These are phyloP conservation scores for Pipa parva DNA, from an alignment of 2,113 vertebrate species.

Conservation along the genomic window DNA sequence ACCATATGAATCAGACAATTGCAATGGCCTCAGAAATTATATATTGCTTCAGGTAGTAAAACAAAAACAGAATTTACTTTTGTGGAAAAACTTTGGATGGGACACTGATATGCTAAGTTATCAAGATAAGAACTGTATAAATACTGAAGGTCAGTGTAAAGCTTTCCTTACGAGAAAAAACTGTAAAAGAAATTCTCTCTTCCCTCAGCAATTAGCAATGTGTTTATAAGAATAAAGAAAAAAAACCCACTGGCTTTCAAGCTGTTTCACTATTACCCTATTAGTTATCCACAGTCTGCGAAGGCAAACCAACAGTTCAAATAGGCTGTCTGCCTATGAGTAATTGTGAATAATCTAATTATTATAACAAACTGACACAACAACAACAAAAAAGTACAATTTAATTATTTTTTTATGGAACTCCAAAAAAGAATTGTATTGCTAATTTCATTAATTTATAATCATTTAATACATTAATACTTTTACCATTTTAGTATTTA, in stretches of 20 bases:
- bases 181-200: background rate
- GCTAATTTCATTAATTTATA: conserved; percentile 41
- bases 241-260: conserved; percentile 21
- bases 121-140: conserved; percentile 32
- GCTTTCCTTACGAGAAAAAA: conserved; percentile 17
- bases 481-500: conserved; percentile 7
- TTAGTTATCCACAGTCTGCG: conserved; percentile 2
- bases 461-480: conserved; percentile 28
- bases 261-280: conserved; percentile 21
- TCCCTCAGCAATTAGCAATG: conserved; percentile 16
- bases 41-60: conserved; percentile 38
- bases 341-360: conserved; percentile 30
- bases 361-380: conserved; percentile 9
- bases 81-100: conserved; percentile 13
- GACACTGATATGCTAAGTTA: conserved; percentile 34
- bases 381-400: background rate
- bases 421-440: conserved; percentile 21
- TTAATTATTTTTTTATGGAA: conserved; percentile 17
- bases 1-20: too few species aligned
- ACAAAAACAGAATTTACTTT: conserved; percentile 37
- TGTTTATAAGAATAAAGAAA: conserved; percentile 25
- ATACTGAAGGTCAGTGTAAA: conserved; percentile 31
- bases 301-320: conserved; percentile 26
- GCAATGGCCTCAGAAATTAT: too few species aligned
- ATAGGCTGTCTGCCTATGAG: conserved; percentile 4